Evolutionary conservation across 1,140 invertebrate genomes (phyloP).

Genomic region (Brevipalpus yothersi): DNA sequence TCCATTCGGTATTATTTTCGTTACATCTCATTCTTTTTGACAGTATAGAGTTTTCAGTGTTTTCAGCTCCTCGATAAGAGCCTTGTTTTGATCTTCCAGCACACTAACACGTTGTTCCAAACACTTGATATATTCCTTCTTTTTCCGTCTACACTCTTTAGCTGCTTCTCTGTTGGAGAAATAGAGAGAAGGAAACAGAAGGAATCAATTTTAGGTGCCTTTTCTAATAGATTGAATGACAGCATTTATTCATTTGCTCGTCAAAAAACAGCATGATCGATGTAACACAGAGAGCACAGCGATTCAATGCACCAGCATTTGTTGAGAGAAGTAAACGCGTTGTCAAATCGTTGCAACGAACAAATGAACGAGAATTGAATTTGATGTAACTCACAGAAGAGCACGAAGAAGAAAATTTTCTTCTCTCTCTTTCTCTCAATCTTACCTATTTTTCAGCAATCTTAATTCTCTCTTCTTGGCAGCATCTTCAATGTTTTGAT

Average conservation of each 20-base stretch:
- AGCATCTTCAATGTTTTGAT: constrained; percentile 32
- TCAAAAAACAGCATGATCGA: no score
- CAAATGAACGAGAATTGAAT: no score
- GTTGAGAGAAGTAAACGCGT: no score
- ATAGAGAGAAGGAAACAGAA: not conserved
- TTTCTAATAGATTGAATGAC: not conserved
- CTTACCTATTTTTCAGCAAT: constrained; percentile 68
- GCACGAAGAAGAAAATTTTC: no score
- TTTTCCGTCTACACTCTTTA: constrained; percentile 91
- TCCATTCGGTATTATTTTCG: no score
- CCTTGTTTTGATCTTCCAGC: constrained; percentile 98
- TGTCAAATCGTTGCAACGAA: no score
- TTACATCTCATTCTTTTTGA: constrained; percentile 34
- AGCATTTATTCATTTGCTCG: not conserved
- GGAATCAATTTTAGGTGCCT: not conserved
- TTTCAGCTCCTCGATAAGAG: constrained; percentile 95
- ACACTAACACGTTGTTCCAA: constrained; percentile 96
- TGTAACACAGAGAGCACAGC: no score
- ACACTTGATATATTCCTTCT: constrained; percentile 99
- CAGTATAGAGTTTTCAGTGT: constrained; percentile 94
- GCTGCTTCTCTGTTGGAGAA: constrained; percentile 60
- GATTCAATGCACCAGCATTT: no score
- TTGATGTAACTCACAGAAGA: no score
- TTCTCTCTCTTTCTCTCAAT: no score
- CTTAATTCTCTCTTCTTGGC: constrained; percentile 76